Evolutionary conservation across 2,888 invertebrate species (phyloP).

Genomic region (Diarsia brunnea): DNA sequence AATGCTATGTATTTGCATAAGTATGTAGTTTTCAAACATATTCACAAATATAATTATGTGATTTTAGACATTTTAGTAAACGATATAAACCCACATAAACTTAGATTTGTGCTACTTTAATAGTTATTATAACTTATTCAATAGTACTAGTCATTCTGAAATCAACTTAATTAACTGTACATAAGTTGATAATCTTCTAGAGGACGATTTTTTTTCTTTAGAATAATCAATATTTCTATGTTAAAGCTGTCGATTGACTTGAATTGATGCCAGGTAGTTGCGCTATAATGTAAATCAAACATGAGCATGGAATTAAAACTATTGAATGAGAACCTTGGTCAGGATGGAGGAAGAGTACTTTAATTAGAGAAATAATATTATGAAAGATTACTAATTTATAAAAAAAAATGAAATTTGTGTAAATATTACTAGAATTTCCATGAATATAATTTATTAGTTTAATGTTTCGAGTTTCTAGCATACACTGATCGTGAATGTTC

Average conservation of each 20-base stretch:
- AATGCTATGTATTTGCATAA: neutral
- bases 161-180: neutral
- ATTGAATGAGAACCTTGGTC: neutral
- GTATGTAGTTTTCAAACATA: neutral
- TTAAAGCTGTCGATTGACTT: neutral
- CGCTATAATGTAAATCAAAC: neutral
- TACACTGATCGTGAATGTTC: neutral
- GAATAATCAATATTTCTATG: neutral
- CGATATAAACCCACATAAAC: neutral
- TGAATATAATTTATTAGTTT: neutral
- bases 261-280: neutral
- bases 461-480: neutral
- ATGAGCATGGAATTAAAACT: neutral
- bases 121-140: neutral
- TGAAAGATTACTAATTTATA: neutral
- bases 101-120: no score
- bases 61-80: neutral
- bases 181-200: neutral
- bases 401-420: neutral
- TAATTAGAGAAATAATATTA: neutral
- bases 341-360: neutral
- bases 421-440: neutral
- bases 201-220: neutral
- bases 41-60: neutral
- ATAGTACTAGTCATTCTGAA: constrained; percentile 1